Base-by-base conservation (phyloP, 2,888 invertebrate species). In the Argyra leucocephala region DNA sequence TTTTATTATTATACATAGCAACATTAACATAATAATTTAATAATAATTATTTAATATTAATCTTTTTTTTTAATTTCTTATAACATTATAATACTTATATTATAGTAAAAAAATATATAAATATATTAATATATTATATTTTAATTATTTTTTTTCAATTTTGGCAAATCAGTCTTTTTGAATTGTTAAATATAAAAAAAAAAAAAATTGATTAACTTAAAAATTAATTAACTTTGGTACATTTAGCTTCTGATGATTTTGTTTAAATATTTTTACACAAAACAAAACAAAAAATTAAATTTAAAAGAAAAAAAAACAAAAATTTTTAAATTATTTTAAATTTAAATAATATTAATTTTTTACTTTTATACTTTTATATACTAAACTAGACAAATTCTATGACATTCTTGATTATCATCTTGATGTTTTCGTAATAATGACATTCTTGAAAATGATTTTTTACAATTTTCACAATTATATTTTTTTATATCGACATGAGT, bases 391-490 rank as follows among this genome's bases (percentile, higher is more conserved):
- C 48, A 48, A 18, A 48, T 48, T 48, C 48, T 48, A 18, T 48
- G 48, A 48, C 48, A 48, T 12, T 48, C 48, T 12, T 22, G 22
- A 58, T 58, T 22, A 58, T 58, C 65, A 48, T 64, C 63, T 22
- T 22, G 58, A 64, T 79, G 78, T 68, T 79, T 79, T 69, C 76
- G 76, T 37, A 79, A 73, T 62, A 79, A 72, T 3, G 79, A 79
- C 79, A 78, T 79, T 69, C 78, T 73, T n/a, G 78, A 79, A 72
- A 79, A 79, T 66, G 79, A 78, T 67, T 76, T 79, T 67, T 74
- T 69, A 71, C 78, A 79, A 6, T 75, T 71, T 61, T 74, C 73
- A 71, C 78, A 79, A 65, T 73, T 74, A 64, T 79, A 79, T 67
- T 77, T 78, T 72, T 79, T 79, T 6, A 78, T 73, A 7, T 79